These are phyloP conservation scores for Catostylus mosaicus DNA, from an alignment of 30 jellyfish, hydroid and myxozoan species.

Conservation along the genomic window DNA sequence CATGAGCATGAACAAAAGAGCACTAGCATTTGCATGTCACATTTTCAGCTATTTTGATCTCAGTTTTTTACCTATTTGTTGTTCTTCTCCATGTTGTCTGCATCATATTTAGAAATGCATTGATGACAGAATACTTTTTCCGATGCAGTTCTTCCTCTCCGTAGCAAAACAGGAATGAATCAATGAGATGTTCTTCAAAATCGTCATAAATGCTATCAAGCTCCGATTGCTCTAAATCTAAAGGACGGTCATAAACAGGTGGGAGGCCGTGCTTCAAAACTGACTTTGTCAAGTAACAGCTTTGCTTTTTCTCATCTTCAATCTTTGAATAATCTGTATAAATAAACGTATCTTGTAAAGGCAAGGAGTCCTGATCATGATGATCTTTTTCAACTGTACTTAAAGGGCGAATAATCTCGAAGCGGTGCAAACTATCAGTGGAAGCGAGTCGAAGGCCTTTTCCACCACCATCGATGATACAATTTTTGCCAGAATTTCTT, in stretches of 20 bases:
- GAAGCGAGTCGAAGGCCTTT: too few species aligned
- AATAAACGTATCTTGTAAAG: background rate
- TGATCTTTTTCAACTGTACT: background rate
- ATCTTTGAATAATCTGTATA: slow-evolving; percentile 20
- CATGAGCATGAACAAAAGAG: too few species aligned
- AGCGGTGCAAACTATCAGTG: background rate
- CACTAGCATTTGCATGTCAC: too few species aligned
- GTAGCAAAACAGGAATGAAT: slow-evolving; percentile 51
- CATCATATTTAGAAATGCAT: slow-evolving; percentile 44
- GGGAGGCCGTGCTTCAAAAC: slow-evolving; percentile 65
- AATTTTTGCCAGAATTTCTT: background rate
- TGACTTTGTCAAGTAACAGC: slow-evolving; percentile 73
- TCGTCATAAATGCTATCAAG: slow-evolving; percentile 16
- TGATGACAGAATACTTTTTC: slow-evolving; percentile 25
- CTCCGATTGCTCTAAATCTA: slow-evolving; percentile 17
- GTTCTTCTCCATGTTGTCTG: slow-evolving; percentile 48
- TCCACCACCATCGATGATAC: background rate
- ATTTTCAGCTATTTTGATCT: too few species aligned
- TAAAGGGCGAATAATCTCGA: background rate
- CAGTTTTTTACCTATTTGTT: background rate
- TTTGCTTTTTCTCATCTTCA: slow-evolving; percentile 76
- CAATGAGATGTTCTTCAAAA: slow-evolving; percentile 44
- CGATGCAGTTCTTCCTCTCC: slow-evolving; percentile 44
- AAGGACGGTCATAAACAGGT: slow-evolving; percentile 4
- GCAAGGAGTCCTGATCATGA: background rate